These are phyloP conservation scores for Bufo bufo DNA, from an alignment of 2,113 vertebrate species.

Conservation along the genomic window DNA sequence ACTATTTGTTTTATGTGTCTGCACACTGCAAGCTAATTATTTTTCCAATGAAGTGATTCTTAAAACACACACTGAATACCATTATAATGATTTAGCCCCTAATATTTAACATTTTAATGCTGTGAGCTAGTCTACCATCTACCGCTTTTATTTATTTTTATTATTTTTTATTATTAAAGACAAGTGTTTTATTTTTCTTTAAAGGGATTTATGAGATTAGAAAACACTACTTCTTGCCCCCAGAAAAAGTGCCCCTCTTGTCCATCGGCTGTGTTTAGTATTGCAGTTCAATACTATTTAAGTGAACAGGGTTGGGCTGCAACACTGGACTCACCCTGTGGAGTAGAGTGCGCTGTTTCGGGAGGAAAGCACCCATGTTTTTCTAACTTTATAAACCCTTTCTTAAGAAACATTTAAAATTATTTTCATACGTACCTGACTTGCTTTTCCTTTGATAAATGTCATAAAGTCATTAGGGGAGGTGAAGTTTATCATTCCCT, in stretches of 20 bases:
- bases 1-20: slow-evolving; percentile 49
- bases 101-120: slow-evolving; percentile 5
- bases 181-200: not conserved
- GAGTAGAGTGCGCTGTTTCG: too few relatives aligned
- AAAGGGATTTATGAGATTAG: not conserved
- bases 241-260: not conserved
- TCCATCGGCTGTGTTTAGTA: not conserved
- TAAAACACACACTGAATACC: slow-evolving; percentile 38
- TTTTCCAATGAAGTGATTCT: not conserved
- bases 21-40: slow-evolving; percentile 35
- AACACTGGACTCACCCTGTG: too few relatives aligned
- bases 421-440: too few relatives aligned
- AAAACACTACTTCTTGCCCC: not conserved
- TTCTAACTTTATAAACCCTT: too few relatives aligned
- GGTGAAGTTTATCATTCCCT: too few relatives aligned
- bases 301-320: not conserved
- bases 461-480: too few relatives aligned
- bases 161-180: not conserved
- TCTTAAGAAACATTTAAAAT: too few relatives aligned
- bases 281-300: not conserved
- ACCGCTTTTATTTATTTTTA: too few relatives aligned
- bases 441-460: too few relatives aligned
- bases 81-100: slow-evolving; percentile 32
- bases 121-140: not conserved
- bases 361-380: too few relatives aligned